These are phyloP conservation scores for Anthopleura sola DNA, from an alignment of 64 coral and sea anemone genomes.

Conservation along the genomic window DNA sequence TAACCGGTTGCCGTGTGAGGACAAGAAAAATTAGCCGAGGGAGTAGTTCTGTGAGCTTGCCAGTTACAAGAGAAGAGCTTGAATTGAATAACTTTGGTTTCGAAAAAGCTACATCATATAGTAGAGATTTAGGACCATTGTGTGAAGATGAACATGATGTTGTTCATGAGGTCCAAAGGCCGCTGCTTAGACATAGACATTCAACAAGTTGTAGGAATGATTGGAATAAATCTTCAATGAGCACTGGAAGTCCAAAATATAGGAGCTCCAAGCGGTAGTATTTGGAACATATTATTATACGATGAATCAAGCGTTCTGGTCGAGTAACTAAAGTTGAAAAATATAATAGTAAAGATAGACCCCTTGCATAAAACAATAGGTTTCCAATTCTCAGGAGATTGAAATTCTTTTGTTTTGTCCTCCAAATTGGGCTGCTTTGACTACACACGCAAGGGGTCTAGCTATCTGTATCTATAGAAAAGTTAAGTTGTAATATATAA, in stretches of 20 bases:
- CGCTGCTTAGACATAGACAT: background rate
- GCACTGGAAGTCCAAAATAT: background rate
- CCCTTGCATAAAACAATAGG: no score
- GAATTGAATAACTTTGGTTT: background rate
- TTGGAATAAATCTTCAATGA: background rate
- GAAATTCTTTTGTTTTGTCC: no score
- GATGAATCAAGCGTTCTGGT: no score
- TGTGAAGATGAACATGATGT: conserved; percentile 21
- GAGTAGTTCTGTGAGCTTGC: background rate
- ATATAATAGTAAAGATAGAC: no score
- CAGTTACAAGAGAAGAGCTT: conserved; percentile 7
- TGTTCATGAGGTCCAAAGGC: background rate
- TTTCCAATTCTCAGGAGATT: no score
- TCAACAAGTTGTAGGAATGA: background rate
- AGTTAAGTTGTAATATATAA: no score
- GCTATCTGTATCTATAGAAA: no score
- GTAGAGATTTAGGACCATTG: background rate
- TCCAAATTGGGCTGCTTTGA: no score
- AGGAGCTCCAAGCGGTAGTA: background rate
- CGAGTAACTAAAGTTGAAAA: no score
- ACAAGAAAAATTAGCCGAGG: background rate
- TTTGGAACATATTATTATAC: no score
- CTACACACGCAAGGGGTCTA: no score
- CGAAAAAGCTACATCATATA: background rate
- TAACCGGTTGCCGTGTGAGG: conserved; percentile 38